These are phyloP conservation scores for Eledona agricola DNA, from an alignment of 2,888 invertebrate species.

Conservation along the genomic window DNA sequence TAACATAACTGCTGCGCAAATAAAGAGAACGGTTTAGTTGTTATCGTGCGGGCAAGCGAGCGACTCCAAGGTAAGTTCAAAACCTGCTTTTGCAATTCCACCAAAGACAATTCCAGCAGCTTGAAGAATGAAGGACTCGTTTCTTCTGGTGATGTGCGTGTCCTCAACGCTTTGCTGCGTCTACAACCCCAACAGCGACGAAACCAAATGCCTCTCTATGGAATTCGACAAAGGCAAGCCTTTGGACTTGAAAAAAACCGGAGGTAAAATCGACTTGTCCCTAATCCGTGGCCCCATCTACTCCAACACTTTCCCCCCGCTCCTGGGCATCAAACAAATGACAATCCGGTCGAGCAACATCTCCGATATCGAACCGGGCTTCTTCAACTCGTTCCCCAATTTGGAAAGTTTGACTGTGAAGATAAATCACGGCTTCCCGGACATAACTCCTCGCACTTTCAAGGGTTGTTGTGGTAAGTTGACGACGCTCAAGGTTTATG, in stretches of 20 bases:
- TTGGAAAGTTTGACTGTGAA: conserved; percentile 35
- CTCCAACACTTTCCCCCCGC: conserved; percentile 24
- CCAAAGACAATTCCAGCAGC: background rate
- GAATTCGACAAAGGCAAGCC: conserved; percentile 32
- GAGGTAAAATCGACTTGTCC: conserved; percentile 32
- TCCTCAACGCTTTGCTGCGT: conserved; percentile 17
- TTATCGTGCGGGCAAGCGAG: background rate
- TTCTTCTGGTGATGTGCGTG: background rate
- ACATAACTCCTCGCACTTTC: conserved; percentile 30
- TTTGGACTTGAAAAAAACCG: conserved; percentile 31
- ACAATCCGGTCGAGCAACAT: conserved; percentile 34
- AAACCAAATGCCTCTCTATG: conserved; percentile 28
- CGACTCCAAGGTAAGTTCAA: conserved; percentile 7
- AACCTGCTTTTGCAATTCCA: too few relatives aligned
- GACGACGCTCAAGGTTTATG: conserved; percentile 27
- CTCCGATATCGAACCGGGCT: conserved; percentile 29
- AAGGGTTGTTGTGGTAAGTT: conserved; percentile 34
- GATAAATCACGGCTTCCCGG: conserved; percentile 39
- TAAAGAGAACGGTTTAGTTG: conserved; percentile 9
- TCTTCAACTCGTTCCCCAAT: conserved; percentile 33
- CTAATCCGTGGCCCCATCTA: conserved; percentile 31
- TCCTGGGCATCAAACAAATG: conserved; percentile 32
- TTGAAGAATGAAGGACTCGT: conserved; percentile 10
- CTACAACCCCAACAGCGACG: conserved; percentile 29
- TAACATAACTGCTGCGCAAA: conserved; percentile 20